Percentiles rank a stretch among this genome's conserved stretches.
Conservation (phyloP, 2,888 invertebrate species). For the Rotaria macrura region DNA sequence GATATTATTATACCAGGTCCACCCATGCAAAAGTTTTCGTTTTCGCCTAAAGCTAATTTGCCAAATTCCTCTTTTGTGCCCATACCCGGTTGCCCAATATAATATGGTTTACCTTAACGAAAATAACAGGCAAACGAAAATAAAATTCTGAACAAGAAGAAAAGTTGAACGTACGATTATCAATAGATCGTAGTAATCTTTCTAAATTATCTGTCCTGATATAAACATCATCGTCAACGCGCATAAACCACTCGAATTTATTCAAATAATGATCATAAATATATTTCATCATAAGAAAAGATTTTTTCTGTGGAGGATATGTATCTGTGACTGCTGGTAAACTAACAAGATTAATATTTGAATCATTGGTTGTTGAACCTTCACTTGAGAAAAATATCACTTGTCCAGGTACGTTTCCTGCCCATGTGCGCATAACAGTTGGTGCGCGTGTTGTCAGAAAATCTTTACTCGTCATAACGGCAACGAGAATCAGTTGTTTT, state of each 20-base stretch:
- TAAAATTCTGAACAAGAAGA: no score
- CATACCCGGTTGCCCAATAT: slow-evolving; percentile 61
- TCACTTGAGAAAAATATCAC: slow-evolving; percentile 30
- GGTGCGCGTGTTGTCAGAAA: slow-evolving; percentile 76
- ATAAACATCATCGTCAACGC: slow-evolving; percentile 95
- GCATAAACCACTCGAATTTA: slow-evolving; percentile 87
- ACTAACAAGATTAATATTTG: slow-evolving; percentile 56
- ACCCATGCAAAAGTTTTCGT: slow-evolving; percentile 98
- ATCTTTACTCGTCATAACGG: slow-evolving; percentile 90
- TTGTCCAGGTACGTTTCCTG: slow-evolving; percentile 50
- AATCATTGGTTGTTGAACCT: slow-evolving; percentile 24
- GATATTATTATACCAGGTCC: slow-evolving; percentile 90
- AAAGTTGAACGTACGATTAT: background rate
- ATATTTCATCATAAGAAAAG: slow-evolving; percentile 77
- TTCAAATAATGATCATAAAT: slow-evolving; percentile 82
- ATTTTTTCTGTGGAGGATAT: slow-evolving; percentile 97
- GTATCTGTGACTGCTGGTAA: slow-evolving; percentile 74
- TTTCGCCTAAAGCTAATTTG: slow-evolving; percentile 60
- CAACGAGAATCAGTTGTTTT: slow-evolving; percentile 59
- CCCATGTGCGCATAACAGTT: slow-evolving; percentile 89
- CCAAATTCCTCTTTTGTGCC: slow-evolving; percentile 68
- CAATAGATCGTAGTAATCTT: slow-evolving; percentile 63
- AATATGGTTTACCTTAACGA: slow-evolving; percentile 61
- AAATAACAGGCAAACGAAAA: background rate
- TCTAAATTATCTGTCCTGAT: slow-evolving; percentile 74